Percentiles rank a stretch among this genome's conserved stretches.
Evolutionary conservation across 2,888 invertebrate genomes (phyloP).

Genomic region (Pseudeuparius sepicola): DNA sequence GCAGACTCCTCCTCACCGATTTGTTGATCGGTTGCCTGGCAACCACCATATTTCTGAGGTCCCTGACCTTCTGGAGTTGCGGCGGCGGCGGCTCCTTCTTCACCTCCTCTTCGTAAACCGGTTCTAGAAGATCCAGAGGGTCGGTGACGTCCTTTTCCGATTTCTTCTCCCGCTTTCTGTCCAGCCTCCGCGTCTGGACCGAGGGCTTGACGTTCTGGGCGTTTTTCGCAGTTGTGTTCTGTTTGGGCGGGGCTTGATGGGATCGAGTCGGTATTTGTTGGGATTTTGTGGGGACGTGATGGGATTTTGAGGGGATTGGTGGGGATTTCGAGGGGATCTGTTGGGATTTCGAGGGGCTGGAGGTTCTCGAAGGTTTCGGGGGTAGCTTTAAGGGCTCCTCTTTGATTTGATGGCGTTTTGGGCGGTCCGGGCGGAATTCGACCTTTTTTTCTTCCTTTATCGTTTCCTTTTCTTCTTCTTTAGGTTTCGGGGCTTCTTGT

Average conservation of each 20-base stretch:
- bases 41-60: slow-evolving; percentile 18
- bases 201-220: slow-evolving; percentile 3
- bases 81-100: slow-evolving; percentile 21
- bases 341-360: not conserved
- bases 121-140: slow-evolving; percentile 33
- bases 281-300: too few species aligned
- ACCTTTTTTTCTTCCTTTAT: slow-evolving; percentile 15
- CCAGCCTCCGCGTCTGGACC: not conserved
- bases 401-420: slow-evolving; percentile 7
- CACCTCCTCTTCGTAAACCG: slow-evolving; percentile 32
- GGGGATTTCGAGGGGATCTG: too few species aligned
- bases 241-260: too few species aligned
- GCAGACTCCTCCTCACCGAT: slow-evolving; percentile 16
- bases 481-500: slow-evolving; percentile 8
- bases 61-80: slow-evolving; percentile 16
- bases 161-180: slow-evolving; percentile 7
- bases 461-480: slow-evolving; percentile 17
- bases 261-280: too few species aligned
- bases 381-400: slow-evolving; percentile 6
- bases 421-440: too few species aligned
- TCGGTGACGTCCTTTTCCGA: slow-evolving; percentile 20
- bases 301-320: too few species aligned
- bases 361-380: slow-evolving; percentile 5
- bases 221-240: slow-evolving; percentile 14
- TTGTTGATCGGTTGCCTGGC: slow-evolving; percentile 19